Conservation (phyloP, 2,888 invertebrate species). For the Adelognathus sp. region DNA sequence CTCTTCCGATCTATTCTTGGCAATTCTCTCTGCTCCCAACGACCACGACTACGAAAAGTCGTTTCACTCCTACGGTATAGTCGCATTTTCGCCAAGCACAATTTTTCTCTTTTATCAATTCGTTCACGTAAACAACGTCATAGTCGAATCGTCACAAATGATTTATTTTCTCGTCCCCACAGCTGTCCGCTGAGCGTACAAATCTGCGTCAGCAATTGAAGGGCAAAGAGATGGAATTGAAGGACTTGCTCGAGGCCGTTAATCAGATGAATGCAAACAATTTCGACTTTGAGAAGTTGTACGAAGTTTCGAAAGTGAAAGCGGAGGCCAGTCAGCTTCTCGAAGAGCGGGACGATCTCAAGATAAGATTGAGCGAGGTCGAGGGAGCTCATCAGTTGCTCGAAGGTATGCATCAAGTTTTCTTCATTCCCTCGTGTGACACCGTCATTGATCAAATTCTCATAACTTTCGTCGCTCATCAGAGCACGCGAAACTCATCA, state of each 20-base stretch:
- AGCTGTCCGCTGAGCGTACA: conserved; percentile 71
- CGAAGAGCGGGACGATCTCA: conserved; percentile 82
- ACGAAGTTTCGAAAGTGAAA: conserved; percentile 84
- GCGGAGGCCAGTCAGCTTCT: conserved; percentile 84
- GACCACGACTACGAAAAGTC: no score
- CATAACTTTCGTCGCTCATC: conserved; percentile 17
- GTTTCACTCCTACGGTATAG: no score
- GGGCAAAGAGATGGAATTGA: conserved; percentile 73
- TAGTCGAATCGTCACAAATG: background rate
- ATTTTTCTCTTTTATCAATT: no score
- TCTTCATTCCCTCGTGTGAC: background rate
- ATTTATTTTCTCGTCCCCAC: conserved; percentile 13
- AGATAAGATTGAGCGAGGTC: conserved; percentile 75
- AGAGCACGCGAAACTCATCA: conserved; percentile 81
- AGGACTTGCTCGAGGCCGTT: conserved; percentile 74
- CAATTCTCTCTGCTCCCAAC: no score
- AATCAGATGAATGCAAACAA: conserved; percentile 73
- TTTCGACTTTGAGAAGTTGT: conserved; percentile 81
- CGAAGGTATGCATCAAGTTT: conserved; percentile 74
- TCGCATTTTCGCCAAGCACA: no score
- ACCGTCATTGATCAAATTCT: conserved; percentile 71
- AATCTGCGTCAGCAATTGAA: conserved; percentile 72
- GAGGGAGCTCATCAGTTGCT: conserved; percentile 80
- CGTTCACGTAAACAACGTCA: background rate
- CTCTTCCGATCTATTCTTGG: no score